A percentile compares a stretch with the other conserved stretches of the same genome.
Conservation (phyloP, 2,888 invertebrate species). For the Ophioninae sp. region DNA sequence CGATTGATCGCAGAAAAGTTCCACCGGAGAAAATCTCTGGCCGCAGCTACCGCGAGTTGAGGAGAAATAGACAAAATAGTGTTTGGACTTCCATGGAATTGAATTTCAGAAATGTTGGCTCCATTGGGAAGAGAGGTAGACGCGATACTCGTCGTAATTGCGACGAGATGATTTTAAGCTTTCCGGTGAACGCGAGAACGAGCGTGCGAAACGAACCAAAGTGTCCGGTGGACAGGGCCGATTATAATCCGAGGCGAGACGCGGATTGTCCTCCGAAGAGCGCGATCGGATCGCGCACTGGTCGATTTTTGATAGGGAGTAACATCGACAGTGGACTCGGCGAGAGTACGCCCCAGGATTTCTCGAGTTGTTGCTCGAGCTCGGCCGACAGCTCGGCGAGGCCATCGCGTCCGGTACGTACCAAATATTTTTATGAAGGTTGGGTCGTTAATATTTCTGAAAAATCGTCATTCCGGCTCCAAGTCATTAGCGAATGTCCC, state of each 20-base stretch:
- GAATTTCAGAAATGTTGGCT: slow-evolving; percentile 79
- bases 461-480: not conserved
- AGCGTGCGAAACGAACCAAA: slow-evolving; percentile 72
- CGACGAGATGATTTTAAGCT: slow-evolving; percentile 76
- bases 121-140: slow-evolving; percentile 78
- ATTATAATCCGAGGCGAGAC: slow-evolving; percentile 76
- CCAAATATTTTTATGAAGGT: not conserved
- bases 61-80: slow-evolving; percentile 15
- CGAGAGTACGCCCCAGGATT: slow-evolving; percentile 80
- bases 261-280: slow-evolving; percentile 72
- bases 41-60: not conserved
- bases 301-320: slow-evolving; percentile 77
- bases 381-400: slow-evolving; percentile 79
- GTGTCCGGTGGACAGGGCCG: slow-evolving; percentile 74
- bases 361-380: slow-evolving; percentile 80
- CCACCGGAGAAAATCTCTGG: not conserved
- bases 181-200: slow-evolving; percentile 71
- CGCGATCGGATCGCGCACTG: slow-evolving; percentile 69
- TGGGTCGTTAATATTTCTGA: not conserved
- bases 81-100: slow-evolving; percentile 65
- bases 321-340: slow-evolving; percentile 79
- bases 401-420: slow-evolving; percentile 78
- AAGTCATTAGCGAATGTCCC: not conserved
- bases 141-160: slow-evolving; percentile 74
- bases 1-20: not conserved